These are phyloP conservation scores for Caenorhabditis tropicalis DNA, from an alignment of 1,140 invertebrate genomes.

Conservation along the genomic window DNA sequence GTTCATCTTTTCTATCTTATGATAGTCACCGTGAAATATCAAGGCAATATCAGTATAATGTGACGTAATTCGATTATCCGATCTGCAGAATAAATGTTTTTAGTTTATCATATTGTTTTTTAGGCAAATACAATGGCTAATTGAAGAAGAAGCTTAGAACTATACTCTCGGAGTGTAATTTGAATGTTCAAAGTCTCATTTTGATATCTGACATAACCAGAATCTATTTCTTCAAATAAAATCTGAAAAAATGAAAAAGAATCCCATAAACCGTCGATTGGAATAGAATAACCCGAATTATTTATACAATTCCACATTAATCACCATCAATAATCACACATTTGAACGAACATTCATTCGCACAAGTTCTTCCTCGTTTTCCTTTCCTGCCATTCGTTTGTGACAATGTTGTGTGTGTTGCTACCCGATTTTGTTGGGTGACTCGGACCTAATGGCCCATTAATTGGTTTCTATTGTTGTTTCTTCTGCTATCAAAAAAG, in stretches of 20 bases:
- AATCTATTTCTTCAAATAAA: background rate
- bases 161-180: no score
- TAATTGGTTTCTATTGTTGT: slow-evolving; percentile 7
- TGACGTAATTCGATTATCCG: slow-evolving; percentile 1
- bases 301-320: slow-evolving; percentile 29
- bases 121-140: no score
- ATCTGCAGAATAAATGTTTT: slow-evolving; percentile 6
- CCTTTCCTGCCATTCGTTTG: background rate
- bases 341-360: background rate
- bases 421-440: background rate
- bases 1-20: background rate
- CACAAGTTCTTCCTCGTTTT: background rate
- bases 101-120: background rate
- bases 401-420: slow-evolving; percentile 25
- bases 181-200: background rate
- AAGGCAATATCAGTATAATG: slow-evolving; percentile 4
- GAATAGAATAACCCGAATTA: background rate
- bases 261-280: background rate
- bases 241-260: background rate
- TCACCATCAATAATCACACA: slow-evolving; percentile 29
- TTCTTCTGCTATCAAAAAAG: background rate
- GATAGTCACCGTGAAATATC: background rate
- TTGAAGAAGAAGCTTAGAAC: no score
- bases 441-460: slow-evolving; percentile 34
- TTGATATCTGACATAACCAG: background rate